Evolutionary conservation across 37 sponge, comb jelly and placozoan genomes (phyloP).

Genomic region (Halisarca cf. caerulea): DNA sequence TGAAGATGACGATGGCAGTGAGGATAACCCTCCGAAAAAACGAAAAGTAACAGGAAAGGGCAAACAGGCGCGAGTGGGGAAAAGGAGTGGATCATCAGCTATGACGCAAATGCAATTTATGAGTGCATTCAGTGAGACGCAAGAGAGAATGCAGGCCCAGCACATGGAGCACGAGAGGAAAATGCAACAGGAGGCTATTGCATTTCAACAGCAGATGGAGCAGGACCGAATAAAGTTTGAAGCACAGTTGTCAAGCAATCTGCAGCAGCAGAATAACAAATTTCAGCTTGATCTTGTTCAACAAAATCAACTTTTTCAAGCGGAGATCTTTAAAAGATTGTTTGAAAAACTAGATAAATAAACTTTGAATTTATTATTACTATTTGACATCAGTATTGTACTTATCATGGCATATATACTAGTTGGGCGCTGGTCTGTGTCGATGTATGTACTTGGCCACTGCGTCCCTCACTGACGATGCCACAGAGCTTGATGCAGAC

Average conservation of each 20-base stretch:
- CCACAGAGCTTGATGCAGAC: not conserved
- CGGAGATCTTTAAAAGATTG: not conserved
- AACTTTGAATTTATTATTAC: too few relatives aligned
- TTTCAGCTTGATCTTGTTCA: not conserved
- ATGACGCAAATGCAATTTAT: not conserved
- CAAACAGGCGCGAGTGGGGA: not conserved
- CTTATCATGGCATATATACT: too few relatives aligned
- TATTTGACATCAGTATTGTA: too few relatives aligned
- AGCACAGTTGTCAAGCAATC: not conserved
- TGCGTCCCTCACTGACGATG: not conserved
- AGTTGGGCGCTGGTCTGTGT: not conserved
- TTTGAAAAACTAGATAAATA: not conserved
- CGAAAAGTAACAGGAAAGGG: not conserved
- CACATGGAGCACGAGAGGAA: not conserved
- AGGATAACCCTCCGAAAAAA: not conserved
- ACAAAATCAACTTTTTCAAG: not conserved
- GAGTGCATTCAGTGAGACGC: not conserved
- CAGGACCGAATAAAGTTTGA: not conserved
- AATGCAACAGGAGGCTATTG: not conserved
- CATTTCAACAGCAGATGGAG: conserved; percentile 11
- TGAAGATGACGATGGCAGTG: not conserved
- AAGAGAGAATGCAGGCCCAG: not conserved
- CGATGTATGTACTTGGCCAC: not conserved
- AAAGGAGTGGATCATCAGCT: not conserved
- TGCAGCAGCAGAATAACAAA: conserved; percentile 1